Evolutionary conservation across 2,797 vertebrate genomes (phyloP).

Genomic region (Caiman crocodilus): DNA sequence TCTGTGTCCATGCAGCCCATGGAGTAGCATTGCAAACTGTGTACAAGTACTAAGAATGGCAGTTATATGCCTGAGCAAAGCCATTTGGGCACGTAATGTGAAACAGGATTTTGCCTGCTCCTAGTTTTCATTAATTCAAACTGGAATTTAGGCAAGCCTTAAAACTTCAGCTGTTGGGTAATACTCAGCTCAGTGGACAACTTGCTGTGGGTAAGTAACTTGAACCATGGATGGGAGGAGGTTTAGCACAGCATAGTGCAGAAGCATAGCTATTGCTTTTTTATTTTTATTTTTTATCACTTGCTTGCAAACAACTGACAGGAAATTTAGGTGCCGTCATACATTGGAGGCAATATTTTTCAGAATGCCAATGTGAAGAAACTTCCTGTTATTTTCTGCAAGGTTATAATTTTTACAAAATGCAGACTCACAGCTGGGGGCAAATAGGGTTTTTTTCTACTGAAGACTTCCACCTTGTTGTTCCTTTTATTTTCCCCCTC

Average conservation of each 20-base stretch:
- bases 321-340: neutral
- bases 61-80: too few species aligned
- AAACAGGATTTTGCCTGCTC: too few species aligned
- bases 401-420: neutral
- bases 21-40: too few species aligned
- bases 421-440: neutral
- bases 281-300: neutral
- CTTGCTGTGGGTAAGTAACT: neutral
- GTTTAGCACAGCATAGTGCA: too few species aligned
- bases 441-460: neutral
- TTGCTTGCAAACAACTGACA: neutral
- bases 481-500: neutral
- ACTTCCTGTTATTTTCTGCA: neutral
- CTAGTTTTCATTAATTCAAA: neutral
- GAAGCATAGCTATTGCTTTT: too few species aligned
- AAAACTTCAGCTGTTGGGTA: neutral
- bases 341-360: neutral
- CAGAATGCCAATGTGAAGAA: neutral
- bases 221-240: neutral
- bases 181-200: neutral
- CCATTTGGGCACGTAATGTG: too few species aligned
- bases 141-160: neutral
- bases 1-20: too few species aligned
- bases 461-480: neutral
- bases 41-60: too few species aligned